Evolutionary conservation across 2,888 invertebrate species (phyloP).

Genomic region (Drosophila borborema): DNA sequence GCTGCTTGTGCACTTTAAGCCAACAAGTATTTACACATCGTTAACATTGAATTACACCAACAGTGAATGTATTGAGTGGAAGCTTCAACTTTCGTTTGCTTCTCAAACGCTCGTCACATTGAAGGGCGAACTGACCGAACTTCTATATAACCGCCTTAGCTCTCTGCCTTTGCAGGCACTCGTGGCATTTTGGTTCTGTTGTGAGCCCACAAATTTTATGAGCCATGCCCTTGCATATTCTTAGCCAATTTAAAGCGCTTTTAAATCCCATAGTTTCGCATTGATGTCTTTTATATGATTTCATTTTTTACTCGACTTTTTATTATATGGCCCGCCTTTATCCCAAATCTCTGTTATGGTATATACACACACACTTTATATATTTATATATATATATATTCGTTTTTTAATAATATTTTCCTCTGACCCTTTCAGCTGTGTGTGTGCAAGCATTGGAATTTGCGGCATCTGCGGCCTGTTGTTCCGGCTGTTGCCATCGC

Average conservation of each 20-base stretch:
- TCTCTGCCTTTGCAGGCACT: constrained; percentile 12
- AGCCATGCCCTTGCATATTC: constrained; percentile 72
- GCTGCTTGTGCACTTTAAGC: constrained; percentile 57
- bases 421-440: constrained; percentile 33
- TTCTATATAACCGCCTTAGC: not conserved
- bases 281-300: constrained; percentile 76
- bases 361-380: not conserved
- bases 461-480: constrained; percentile 75
- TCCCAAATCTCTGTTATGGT: constrained; percentile 19
- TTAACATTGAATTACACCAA: constrained; percentile 72
- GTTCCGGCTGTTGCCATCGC: constrained; percentile 49
- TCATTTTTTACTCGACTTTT: constrained; percentile 60
- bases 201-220: constrained; percentile 73
- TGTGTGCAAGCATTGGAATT: constrained; percentile 64
- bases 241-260: constrained; percentile 71
- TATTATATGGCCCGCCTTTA: constrained; percentile 33
- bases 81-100: constrained; percentile 9
- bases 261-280: constrained; percentile 73
- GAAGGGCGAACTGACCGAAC: constrained; percentile 26
- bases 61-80: constrained; percentile 55
- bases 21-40: constrained; percentile 79
- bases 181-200: constrained; percentile 44
- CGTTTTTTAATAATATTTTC: constrained; percentile 69
- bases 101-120: constrained; percentile 24
- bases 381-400: constrained; percentile 3